Evolutionary conservation across 2,888 invertebrate species (phyloP).

Genomic region (Papilio elwesi): DNA sequence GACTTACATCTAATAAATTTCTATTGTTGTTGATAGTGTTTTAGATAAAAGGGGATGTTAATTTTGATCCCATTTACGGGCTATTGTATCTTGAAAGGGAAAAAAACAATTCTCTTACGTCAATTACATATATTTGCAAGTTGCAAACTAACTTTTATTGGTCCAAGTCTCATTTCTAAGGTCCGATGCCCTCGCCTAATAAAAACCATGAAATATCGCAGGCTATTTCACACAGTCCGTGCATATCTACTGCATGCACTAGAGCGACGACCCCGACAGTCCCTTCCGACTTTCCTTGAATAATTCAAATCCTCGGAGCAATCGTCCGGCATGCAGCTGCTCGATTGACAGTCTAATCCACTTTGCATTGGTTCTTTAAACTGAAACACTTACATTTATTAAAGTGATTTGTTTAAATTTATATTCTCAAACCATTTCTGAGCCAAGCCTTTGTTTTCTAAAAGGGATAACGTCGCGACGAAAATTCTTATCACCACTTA

Average conservation of each 20-base stretch:
- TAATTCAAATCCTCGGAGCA: slow-evolving; percentile 58
- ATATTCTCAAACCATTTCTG: slow-evolving; percentile 51
- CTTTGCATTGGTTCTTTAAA: slow-evolving; percentile 37
- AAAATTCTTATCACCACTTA: background rate
- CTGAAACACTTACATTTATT: slow-evolving; percentile 39
- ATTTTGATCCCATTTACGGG: slow-evolving; percentile 1
- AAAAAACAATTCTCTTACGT: too few species aligned
- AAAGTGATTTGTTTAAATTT: slow-evolving; percentile 60
- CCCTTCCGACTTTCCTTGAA: slow-evolving; percentile 65
- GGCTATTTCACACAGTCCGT: slow-evolving; percentile 22
- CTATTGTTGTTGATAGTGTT: background rate
- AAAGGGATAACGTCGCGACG: slow-evolving; percentile 9
- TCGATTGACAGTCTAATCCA: slow-evolving; percentile 36
- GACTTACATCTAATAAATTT: slow-evolving; percentile 21
- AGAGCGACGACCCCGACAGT: slow-evolving; percentile 43
- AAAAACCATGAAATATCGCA: slow-evolving; percentile 21
- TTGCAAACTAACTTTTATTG: too few species aligned
- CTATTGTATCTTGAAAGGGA: background rate
- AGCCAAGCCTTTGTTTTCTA: background rate
- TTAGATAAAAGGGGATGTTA: slow-evolving; percentile 6
- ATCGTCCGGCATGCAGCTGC: slow-evolving; percentile 25
- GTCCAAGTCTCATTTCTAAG: too few species aligned
- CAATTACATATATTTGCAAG: too few species aligned
- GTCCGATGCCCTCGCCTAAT: slow-evolving; percentile 33
- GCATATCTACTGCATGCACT: slow-evolving; percentile 28